A percentile compares a stretch with the other conserved stretches of the same genome.
These are phyloP conservation scores for Fratercula arctica DNA, from an alignment of 2,797 vertebrate genomes.

Conservation along the genomic window DNA sequence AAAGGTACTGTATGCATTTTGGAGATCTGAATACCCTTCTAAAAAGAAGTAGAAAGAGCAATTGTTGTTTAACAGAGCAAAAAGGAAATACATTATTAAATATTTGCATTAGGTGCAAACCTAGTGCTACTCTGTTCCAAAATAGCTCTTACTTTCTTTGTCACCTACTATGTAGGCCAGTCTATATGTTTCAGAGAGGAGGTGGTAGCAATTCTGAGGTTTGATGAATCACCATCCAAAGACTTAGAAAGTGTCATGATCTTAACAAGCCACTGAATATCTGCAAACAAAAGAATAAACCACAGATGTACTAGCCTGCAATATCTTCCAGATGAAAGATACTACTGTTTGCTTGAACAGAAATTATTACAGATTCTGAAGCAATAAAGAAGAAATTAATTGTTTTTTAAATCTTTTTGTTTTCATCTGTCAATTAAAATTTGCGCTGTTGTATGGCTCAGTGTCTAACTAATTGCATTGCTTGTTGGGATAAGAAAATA, in stretches of 20 bases:
- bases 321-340: neutral
- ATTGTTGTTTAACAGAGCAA: neutral
- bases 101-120: neutral
- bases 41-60: neutral
- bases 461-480: neutral
- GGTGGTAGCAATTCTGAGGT: neutral
- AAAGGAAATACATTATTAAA: neutral
- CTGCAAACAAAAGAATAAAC: neutral
- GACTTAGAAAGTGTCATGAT: neutral
- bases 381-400: neutral
- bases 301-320: neutral
- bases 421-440: neutral
- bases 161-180: neutral
- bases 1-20: neutral
- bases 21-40: neutral
- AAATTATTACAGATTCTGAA: slow-evolving; percentile 2
- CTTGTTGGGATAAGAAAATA: neutral
- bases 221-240: neutral
- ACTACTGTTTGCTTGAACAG: neutral
- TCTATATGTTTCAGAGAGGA: rapidly evolving
- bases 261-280: neutral
- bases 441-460: neutral
- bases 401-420: neutral
- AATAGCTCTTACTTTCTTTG: neutral
- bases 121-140: neutral